Percentiles rank a stretch among this genome's conserved stretches.
These are phyloP conservation scores for Drosophila anomalata DNA, from an alignment of 2,888 invertebrate genomes.

Conservation along the genomic window DNA sequence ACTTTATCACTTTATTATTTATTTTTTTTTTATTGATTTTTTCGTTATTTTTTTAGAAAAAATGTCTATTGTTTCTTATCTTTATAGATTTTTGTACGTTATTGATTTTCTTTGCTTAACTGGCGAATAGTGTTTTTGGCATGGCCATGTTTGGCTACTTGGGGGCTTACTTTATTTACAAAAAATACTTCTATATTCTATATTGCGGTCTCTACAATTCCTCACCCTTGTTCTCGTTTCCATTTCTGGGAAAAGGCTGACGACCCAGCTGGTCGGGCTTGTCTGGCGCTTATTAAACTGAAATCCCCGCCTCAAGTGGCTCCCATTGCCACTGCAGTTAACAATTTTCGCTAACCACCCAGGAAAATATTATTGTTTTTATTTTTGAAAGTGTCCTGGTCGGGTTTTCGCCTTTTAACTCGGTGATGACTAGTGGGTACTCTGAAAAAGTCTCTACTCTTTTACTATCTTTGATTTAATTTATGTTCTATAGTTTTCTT, in stretches of 20 bases:
- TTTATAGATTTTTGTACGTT: too few relatives aligned
- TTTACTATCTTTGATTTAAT: too few relatives aligned
- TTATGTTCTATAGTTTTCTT: too few relatives aligned
- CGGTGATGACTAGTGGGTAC: neutral
- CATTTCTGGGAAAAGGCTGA: conserved; percentile 14
- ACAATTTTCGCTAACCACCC: conserved; percentile 50
- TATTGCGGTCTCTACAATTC: neutral
- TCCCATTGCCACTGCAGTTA: conserved; percentile 51
- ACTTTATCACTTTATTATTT: too few relatives aligned
- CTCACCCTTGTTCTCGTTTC: neutral
- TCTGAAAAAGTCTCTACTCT: neutral
- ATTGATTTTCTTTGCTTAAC: too few relatives aligned
- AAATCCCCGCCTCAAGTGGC: conserved; percentile 71
- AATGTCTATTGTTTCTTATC: too few relatives aligned
- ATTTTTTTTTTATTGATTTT: too few relatives aligned
- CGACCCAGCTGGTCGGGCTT: conserved; percentile 73
- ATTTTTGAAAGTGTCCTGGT: conserved; percentile 29
- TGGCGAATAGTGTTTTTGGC: too few relatives aligned
- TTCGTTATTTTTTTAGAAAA: too few relatives aligned
- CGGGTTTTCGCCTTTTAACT: neutral
- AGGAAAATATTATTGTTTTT: conserved; percentile 59
- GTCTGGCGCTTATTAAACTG: conserved; percentile 80
- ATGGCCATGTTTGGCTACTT: too few relatives aligned
- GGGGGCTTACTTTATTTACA: too few relatives aligned
- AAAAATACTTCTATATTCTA: neutral